These are phyloP conservation scores for Meta bourneti DNA, from an alignment of 2,888 invertebrate species.

Conservation along the genomic window DNA sequence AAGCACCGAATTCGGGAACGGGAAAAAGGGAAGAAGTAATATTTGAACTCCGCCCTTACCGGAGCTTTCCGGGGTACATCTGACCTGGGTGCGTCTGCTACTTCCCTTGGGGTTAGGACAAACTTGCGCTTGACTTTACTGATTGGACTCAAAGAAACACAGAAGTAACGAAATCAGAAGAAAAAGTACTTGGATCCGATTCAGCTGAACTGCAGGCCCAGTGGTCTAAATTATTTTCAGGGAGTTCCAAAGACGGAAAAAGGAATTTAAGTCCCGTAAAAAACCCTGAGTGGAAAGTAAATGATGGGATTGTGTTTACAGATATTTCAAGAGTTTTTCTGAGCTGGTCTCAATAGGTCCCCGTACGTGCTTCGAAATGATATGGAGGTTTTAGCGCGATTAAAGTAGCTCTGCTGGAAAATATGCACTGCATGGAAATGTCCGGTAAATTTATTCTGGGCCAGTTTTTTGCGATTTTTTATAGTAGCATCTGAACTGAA, in stretches of 20 bases:
- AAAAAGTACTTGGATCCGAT: constrained; percentile 17
- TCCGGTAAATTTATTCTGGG: not conserved
- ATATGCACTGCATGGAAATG: not conserved
- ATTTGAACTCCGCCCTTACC: constrained; percentile 65
- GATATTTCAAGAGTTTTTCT: constrained; percentile 23
- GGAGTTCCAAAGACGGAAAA: constrained; percentile 21
- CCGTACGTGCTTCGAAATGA: constrained; percentile 25
- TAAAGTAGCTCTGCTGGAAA: not conserved
- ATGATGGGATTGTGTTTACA: constrained; percentile 57
- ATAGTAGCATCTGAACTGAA: not conserved
- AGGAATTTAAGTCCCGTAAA: constrained; percentile 46
- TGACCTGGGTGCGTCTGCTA: constrained; percentile 16
- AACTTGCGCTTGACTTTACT: constrained; percentile 65
- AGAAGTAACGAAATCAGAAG: constrained; percentile 56
- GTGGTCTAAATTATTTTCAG: constrained; percentile 59
- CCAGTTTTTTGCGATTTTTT: not conserved
- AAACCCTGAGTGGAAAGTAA: constrained; percentile 48
- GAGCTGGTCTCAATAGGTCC: constrained; percentile 16
- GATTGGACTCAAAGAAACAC: constrained; percentile 67
- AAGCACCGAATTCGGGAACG: constrained; percentile 14
- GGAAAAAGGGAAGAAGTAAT: constrained; percentile 54
- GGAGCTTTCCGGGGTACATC: constrained; percentile 34
- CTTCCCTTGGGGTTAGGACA: constrained; percentile 49
- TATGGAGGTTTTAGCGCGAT: not conserved
- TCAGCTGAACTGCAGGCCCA: constrained; percentile 26